These are phyloP conservation scores for Hecatera dysodea DNA, from an alignment of 2,888 invertebrate species.

Conservation along the genomic window DNA sequence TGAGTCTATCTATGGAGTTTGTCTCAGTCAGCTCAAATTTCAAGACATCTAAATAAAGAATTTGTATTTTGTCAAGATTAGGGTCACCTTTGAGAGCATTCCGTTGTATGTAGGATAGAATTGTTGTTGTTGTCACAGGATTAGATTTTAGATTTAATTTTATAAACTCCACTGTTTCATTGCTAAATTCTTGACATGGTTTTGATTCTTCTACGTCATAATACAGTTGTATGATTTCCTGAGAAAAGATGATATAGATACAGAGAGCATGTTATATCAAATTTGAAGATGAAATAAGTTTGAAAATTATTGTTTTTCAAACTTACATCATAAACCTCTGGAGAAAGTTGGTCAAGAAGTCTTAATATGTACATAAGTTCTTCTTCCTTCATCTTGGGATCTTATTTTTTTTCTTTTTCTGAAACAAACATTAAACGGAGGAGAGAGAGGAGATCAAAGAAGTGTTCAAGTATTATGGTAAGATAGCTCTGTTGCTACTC, in stretches of 20 bases:
- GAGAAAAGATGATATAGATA: slow-evolving; percentile 50
- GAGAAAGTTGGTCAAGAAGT: slow-evolving; percentile 81
- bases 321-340: slow-evolving; percentile 83
- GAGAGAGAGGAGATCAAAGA: not conserved
- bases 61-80: slow-evolving; percentile 78
- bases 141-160: slow-evolving; percentile 84
- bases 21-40: slow-evolving; percentile 79
- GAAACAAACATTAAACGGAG: slow-evolving; percentile 34
- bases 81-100: slow-evolving; percentile 71
- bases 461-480: slow-evolving; percentile 2
- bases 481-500: not conserved
- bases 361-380: slow-evolving; percentile 85
- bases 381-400: slow-evolving; percentile 82
- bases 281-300: not conserved
- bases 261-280: not conserved
- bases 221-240: slow-evolving; percentile 84
- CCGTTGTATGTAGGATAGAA: slow-evolving; percentile 79
- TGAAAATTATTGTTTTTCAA: not conserved
- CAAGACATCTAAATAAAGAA: slow-evolving; percentile 80
- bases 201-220: slow-evolving; percentile 79
- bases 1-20: slow-evolving; percentile 80
- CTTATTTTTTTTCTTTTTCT: slow-evolving; percentile 48
- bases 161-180: slow-evolving; percentile 81
- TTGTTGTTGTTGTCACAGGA: slow-evolving; percentile 83
- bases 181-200: slow-evolving; percentile 76